These are phyloP conservation scores for Agrypnia vestita DNA, from an alignment of 1,140 invertebrate genomes.

Conservation along the genomic window DNA sequence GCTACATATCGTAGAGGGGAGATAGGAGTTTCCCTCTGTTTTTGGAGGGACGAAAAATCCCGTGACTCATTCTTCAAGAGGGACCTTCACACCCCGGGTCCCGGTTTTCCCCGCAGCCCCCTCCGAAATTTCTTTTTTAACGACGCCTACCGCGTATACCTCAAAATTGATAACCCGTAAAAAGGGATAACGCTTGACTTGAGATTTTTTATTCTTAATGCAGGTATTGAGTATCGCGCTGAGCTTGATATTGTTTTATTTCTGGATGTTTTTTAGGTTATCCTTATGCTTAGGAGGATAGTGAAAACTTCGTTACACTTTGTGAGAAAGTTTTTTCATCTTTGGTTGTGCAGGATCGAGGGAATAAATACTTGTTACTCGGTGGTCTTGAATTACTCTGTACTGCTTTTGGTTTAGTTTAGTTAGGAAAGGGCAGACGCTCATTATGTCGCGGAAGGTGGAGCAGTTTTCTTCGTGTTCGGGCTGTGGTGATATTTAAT, in stretches of 20 bases:
- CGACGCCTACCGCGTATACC: constrained; percentile 7
- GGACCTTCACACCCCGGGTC: constrained; percentile 13
- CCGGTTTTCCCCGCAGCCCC: constrained; percentile 17
- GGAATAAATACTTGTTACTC: not conserved
- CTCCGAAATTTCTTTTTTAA: constrained; percentile 3
- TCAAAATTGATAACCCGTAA: not conserved
- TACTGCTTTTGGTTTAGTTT: not conserved
- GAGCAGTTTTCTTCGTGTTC: constrained; percentile 20
- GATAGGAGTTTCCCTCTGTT: not conserved
- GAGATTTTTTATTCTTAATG: too few relatives aligned
- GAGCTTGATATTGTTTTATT: not conserved
- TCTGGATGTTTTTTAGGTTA: not conserved
- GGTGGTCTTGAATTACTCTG: not conserved
- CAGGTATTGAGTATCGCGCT: too few relatives aligned
- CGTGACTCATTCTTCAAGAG: constrained; percentile 15
- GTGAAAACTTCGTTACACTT: not conserved
- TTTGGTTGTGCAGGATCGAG: not conserved
- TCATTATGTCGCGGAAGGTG: not conserved
- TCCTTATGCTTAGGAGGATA: not conserved
- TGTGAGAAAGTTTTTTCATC: not conserved
- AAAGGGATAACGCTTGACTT: not conserved
- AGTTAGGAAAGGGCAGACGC: not conserved
- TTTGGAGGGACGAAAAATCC: constrained; percentile 19
- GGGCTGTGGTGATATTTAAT: not conserved
- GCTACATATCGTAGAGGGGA: not conserved